Conservation (phyloP, 1,140 invertebrate species). For the Drosophila dunni region DNA sequence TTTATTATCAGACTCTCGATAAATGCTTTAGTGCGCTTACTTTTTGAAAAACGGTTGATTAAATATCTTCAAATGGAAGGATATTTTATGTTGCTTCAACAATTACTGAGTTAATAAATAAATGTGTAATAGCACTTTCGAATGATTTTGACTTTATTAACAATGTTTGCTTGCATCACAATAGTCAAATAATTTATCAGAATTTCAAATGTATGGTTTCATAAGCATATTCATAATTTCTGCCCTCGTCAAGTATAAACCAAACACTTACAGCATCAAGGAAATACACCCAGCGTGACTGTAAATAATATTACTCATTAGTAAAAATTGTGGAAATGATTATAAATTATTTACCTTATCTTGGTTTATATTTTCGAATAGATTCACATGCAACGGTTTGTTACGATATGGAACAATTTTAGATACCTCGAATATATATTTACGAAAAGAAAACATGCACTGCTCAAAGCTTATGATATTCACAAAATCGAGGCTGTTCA, state of each 20-base stretch:
- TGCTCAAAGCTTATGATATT: slow-evolving; percentile 47
- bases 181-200: slow-evolving; percentile 13
- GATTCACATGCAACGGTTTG: slow-evolving; percentile 21
- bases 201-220: slow-evolving; percentile 38
- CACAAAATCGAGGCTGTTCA: slow-evolving; percentile 11
- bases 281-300: slow-evolving; percentile 30
- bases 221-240: slow-evolving; percentile 38
- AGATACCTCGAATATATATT: slow-evolving; percentile 33
- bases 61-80: not conserved
- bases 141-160: slow-evolving; percentile 31
- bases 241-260: slow-evolving; percentile 8
- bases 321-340: not conserved
- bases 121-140: slow-evolving; percentile 9
- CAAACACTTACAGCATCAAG: slow-evolving; percentile 11
- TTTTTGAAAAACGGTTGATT: slow-evolving; percentile 17
- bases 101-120: slow-evolving; percentile 13
- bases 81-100: slow-evolving; percentile 5
- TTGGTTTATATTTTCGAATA: slow-evolving; percentile 28
- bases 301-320: not conserved
- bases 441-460: slow-evolving; percentile 45
- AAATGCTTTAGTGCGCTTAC: slow-evolving; percentile 20
- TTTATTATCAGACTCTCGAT: not conserved
- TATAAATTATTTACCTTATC: slow-evolving; percentile 14
- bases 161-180: slow-evolving; percentile 5
- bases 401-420: slow-evolving; percentile 31